These are phyloP conservation scores for Mormyrus proboscirostris DNA, from an alignment of 2,797 vertebrate genomes.

Conservation along the genomic window DNA sequence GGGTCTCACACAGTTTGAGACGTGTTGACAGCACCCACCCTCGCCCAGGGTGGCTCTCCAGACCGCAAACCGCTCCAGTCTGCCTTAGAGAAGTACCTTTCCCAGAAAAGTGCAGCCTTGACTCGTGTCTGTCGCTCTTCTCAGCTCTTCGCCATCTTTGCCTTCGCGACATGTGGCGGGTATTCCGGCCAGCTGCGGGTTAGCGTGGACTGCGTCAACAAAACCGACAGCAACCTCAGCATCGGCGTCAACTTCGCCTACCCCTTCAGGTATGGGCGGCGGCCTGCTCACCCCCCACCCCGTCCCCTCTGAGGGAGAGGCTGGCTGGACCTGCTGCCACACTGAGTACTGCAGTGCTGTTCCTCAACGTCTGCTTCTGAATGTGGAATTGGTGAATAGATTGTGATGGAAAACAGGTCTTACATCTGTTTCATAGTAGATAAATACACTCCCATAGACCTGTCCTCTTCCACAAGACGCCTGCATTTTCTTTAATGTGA, in stretches of 20 bases:
- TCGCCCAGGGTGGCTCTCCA: not conserved
- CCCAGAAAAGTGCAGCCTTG: not conserved
- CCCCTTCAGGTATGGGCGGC: constrained; percentile 81
- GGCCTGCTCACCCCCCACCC: too few relatives aligned
- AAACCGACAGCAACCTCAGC: constrained; percentile 90
- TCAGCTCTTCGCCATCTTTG: constrained; percentile 98
- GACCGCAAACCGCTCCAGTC: not conserved
- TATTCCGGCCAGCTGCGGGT: constrained; percentile 89
- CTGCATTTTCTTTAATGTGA: not conserved
- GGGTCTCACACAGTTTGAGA: not conserved
- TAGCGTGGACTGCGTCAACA: constrained; percentile 94
- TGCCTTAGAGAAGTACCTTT: not conserved
- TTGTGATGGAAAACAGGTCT: not conserved
- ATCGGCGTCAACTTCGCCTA: constrained; percentile 85
- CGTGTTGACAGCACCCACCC: not conserved
- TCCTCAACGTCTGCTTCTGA: not conserved
- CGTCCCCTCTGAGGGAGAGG: not conserved
- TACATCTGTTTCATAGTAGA: not conserved
- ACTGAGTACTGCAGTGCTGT: not conserved
- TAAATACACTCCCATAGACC: not conserved
- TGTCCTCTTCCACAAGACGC: not conserved
- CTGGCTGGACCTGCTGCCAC: not conserved
- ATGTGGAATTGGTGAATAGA: not conserved
- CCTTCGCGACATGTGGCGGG: constrained; percentile 96
- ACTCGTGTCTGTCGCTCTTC: constrained; percentile 32